These are phyloP conservation scores for Orthonevra nobilis DNA, from an alignment of 2,888 invertebrate species.

Conservation along the genomic window DNA sequence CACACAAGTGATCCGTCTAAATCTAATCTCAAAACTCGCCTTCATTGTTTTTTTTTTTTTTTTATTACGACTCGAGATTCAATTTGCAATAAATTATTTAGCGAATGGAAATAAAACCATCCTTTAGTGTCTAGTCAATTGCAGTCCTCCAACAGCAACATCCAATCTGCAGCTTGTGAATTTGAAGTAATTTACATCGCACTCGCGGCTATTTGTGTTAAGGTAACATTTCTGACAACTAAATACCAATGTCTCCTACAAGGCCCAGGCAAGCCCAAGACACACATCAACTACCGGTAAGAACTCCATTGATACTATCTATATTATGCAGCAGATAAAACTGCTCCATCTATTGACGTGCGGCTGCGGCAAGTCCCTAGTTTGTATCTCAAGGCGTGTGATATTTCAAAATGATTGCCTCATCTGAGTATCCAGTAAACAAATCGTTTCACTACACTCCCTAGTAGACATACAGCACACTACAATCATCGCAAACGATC, in stretches of 20 bases:
- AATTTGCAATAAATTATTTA: too few species aligned
- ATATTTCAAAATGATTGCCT: conserved; percentile 69
- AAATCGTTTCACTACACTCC: conserved; percentile 63
- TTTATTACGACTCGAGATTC: too few species aligned
- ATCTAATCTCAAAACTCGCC: too few species aligned
- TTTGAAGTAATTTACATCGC: conserved; percentile 42
- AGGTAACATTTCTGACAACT: conserved; percentile 59
- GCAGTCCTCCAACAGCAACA: background rate
- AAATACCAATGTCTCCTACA: conserved; percentile 27
- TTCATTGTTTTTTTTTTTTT: too few species aligned
- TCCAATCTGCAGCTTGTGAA: conserved; percentile 30
- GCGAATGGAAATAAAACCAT: background rate
- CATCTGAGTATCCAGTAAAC: conserved; percentile 57
- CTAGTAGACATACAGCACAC: background rate
- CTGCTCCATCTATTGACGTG: conserved; percentile 32
- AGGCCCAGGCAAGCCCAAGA: background rate
- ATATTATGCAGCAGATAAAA: conserved; percentile 33
- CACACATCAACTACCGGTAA: conserved; percentile 25
- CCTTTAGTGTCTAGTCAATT: background rate
- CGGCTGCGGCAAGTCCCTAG: conserved; percentile 52
- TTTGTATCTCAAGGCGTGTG: conserved; percentile 64
- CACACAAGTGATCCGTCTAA: too few species aligned
- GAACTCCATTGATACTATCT: conserved; percentile 15
- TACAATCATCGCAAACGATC: conserved; percentile 42
- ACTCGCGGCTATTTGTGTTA: conserved; percentile 47